Conservation (phyloP, 2,797 vertebrate species). For the Danio albolineatus region DNA sequence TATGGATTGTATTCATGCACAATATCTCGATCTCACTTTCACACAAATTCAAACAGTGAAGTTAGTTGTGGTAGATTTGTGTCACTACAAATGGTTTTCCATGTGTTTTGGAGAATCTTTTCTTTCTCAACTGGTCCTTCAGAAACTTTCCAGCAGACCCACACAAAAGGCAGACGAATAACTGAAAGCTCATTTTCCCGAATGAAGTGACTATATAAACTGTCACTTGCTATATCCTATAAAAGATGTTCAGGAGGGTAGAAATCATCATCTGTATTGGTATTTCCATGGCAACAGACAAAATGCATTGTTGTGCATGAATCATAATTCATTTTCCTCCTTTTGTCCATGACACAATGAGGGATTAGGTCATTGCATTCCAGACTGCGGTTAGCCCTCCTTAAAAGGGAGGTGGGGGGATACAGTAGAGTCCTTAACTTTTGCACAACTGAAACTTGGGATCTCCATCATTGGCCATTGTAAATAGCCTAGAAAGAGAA, state of each 20-base stretch:
- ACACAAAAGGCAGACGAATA: constrained; percentile 12
- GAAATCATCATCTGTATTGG: constrained; percentile 57
- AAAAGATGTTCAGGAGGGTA: constrained; percentile 29
- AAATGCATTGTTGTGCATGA: constrained; percentile 55
- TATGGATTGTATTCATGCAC: constrained; percentile 11
- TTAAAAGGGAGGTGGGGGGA: constrained; percentile 37
- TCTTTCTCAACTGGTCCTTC: background rate
- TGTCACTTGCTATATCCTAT: constrained; percentile 37
- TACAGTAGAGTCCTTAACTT: constrained; percentile 30
- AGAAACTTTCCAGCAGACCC: constrained; percentile 26
- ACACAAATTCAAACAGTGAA: background rate
- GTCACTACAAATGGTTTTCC: constrained; percentile 8
- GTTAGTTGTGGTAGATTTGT: background rate
- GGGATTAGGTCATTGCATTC: constrained; percentile 63
- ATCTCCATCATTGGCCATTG: constrained; percentile 1
- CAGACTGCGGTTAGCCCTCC: constrained; percentile 53
- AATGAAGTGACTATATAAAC: constrained; percentile 51
- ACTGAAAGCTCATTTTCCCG: constrained; percentile 36
- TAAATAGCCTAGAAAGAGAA: constrained; percentile 11
- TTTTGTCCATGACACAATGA: constrained; percentile 65
- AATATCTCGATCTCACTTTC: background rate
- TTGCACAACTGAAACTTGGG: constrained; percentile 27
- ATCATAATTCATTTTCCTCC: constrained; percentile 64
- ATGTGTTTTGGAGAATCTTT: constrained; percentile 19
- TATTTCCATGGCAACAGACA: constrained; percentile 64